Conservation (phyloP, 2,797 vertebrate species). For the Ataeniobius toweri region DNA sequence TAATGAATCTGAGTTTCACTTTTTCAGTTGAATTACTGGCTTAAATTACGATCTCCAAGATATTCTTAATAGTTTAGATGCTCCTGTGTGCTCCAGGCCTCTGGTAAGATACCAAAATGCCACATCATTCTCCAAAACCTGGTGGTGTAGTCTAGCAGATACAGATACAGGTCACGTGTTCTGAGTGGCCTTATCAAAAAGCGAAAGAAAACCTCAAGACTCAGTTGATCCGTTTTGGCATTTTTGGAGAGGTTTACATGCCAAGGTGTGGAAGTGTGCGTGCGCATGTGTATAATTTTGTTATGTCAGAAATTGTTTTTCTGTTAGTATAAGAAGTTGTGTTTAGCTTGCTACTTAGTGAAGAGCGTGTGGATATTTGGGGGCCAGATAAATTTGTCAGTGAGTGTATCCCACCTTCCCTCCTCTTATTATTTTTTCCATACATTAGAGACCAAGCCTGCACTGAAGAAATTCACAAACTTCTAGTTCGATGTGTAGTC, state of each 20-base stretch:
- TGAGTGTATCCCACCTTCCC: slow-evolving; percentile 41
- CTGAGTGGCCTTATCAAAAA: slow-evolving; percentile 32
- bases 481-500: slow-evolving; percentile 70
- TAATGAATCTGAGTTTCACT: background rate
- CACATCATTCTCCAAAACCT: slow-evolving; percentile 24
- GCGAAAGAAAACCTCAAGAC: slow-evolving; percentile 35
- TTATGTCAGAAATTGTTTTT: slow-evolving; percentile 50
- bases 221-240: slow-evolving; percentile 36
- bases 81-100: background rate
- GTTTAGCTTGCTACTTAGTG: slow-evolving; percentile 75
- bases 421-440: slow-evolving; percentile 13
- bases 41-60: background rate
- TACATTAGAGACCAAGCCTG: slow-evolving; percentile 78
- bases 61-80: background rate
- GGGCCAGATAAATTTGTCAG: slow-evolving; percentile 42
- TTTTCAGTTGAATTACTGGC: background rate
- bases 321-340: slow-evolving; percentile 72
- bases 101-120: slow-evolving; percentile 10
- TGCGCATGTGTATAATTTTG: slow-evolving; percentile 59
- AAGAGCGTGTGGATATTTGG: slow-evolving; percentile 72
- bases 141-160: slow-evolving; percentile 51
- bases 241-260: slow-evolving; percentile 45
- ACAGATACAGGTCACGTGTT: slow-evolving; percentile 24
- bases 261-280: slow-evolving; percentile 47
- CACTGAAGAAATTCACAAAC: slow-evolving; percentile 75